Percentiles rank a stretch among this genome's conserved stretches.
Conservation (phyloP, 2,113 vertebrate genomes). For the Hippocampus abdominalis region DNA sequence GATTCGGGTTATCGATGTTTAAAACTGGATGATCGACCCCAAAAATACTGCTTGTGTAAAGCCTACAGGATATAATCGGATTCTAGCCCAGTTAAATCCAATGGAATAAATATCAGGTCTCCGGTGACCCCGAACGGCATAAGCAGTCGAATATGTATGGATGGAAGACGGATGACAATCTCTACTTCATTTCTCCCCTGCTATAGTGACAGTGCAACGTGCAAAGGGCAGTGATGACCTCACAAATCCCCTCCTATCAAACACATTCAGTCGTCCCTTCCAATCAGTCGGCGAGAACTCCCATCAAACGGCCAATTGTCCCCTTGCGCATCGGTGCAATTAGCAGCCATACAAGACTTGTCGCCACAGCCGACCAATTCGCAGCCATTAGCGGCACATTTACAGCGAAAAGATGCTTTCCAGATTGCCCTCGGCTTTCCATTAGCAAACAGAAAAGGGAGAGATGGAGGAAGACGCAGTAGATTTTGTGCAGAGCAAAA, state of each 20-base stretch:
- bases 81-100: neutral
- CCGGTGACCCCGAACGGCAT: neutral
- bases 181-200: neutral
- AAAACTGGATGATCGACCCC: too few species aligned
- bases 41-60: too few species aligned
- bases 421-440: constrained; percentile 29
- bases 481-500: constrained; percentile 9
- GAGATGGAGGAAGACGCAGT: constrained; percentile 6
- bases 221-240: constrained; percentile 31
- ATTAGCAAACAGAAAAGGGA: constrained; percentile 12
- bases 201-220: constrained; percentile 8
- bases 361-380: constrained; percentile 59
- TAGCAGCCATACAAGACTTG: constrained; percentile 63
- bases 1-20: too few species aligned
- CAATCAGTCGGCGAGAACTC: constrained; percentile 42
- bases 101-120: neutral
- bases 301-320: constrained; percentile 62
- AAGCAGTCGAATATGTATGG: neutral
- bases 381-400: constrained; percentile 57
- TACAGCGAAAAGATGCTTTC: constrained; percentile 61
- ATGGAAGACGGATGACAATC: neutral
- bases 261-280: constrained; percentile 45
- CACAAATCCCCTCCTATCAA: constrained; percentile 16
- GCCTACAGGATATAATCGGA: neutral
- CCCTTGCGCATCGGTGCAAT: constrained; percentile 65